These are phyloP conservation scores for Gastrophysa polygoni DNA, from an alignment of 2,888 invertebrate species.

Conservation along the genomic window DNA sequence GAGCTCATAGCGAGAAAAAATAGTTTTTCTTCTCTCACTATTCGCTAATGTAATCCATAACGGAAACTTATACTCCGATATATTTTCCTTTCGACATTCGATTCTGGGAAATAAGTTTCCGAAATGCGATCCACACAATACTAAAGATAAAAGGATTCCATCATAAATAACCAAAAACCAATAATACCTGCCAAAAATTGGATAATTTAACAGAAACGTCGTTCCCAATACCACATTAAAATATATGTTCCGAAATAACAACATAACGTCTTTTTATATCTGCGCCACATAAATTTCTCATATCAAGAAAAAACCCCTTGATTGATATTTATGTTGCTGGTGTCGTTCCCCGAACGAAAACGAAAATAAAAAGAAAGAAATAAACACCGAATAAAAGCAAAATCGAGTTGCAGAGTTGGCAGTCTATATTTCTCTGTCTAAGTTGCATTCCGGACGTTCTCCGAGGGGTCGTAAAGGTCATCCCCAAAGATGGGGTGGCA, in stretches of 20 bases:
- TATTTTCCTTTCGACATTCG: conserved; percentile 7
- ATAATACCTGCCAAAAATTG: conserved; percentile 32
- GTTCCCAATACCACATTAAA: conserved; percentile 25
- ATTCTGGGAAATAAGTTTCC: conserved; percentile 17
- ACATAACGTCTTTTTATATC: conserved; percentile 21
- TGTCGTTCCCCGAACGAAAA: conserved; percentile 28
- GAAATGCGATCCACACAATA: conserved; percentile 15
- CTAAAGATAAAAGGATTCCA: conserved; percentile 32
- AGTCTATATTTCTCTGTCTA: conserved; percentile 42
- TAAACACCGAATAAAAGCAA: conserved; percentile 32
- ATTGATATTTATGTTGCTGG: conserved; percentile 44
- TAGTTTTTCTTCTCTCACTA: too few species aligned
- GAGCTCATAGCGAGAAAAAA: too few species aligned
- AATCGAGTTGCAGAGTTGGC: conserved; percentile 36
- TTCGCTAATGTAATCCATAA: too few species aligned
- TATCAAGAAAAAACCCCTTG: conserved; percentile 34
- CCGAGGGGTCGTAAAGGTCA: conserved; percentile 44
- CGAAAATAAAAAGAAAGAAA: conserved; percentile 32
- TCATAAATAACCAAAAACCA: conserved; percentile 30
- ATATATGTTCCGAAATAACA: conserved; percentile 30
- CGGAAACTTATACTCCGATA: background rate
- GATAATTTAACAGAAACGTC: conserved; percentile 30
- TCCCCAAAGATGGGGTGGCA: conserved; percentile 41
- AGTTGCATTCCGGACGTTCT: conserved; percentile 44
- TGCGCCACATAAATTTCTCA: conserved; percentile 31